A percentile compares a stretch with the other conserved stretches of the same genome.
These are phyloP conservation scores for Trinectes maculatus DNA, from an alignment of 2,113 vertebrate species.

Conservation along the genomic window DNA sequence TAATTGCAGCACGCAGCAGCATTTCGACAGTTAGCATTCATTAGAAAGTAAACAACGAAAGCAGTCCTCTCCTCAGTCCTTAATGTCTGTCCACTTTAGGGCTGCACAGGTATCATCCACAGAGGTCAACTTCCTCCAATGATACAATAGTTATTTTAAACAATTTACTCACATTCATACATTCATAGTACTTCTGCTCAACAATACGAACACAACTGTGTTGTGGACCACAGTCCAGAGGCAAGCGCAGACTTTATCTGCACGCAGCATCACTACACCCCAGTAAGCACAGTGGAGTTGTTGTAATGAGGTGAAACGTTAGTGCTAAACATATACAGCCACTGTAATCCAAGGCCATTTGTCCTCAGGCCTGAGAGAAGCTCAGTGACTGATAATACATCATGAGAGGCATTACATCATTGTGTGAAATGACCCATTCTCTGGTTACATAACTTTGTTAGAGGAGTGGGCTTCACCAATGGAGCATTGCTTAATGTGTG, in stretches of 20 bases:
- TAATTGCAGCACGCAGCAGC: no score
- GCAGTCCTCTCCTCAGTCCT: no score
- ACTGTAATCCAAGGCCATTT: constrained; percentile 24
- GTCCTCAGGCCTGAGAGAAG: constrained; percentile 49
- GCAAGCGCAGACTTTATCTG: no score
- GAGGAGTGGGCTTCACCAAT: not conserved
- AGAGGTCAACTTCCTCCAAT: no score
- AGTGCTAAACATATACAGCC: constrained; percentile 10
- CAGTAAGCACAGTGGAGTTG: not conserved
- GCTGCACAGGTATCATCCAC: constrained; percentile 16
- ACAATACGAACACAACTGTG: no score
- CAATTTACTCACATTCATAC: no score
- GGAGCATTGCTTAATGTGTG: not conserved
- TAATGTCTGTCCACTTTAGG: not conserved
- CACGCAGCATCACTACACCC: no score
- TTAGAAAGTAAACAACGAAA: no score
- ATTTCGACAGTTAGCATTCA: no score
- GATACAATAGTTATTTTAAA: no score
- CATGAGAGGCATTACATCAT: constrained; percentile 14
- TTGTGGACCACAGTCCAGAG: no score
- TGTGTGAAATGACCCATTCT: constrained; percentile 13
- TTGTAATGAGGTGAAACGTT: constrained; percentile 20
- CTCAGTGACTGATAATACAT: constrained; percentile 48
- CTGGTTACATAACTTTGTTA: constrained; percentile 21
- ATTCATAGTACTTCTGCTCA: no score